Evolutionary conservation across 1,140 invertebrate genomes (phyloP).

Genomic region (Bombyx mandarina): DNA sequence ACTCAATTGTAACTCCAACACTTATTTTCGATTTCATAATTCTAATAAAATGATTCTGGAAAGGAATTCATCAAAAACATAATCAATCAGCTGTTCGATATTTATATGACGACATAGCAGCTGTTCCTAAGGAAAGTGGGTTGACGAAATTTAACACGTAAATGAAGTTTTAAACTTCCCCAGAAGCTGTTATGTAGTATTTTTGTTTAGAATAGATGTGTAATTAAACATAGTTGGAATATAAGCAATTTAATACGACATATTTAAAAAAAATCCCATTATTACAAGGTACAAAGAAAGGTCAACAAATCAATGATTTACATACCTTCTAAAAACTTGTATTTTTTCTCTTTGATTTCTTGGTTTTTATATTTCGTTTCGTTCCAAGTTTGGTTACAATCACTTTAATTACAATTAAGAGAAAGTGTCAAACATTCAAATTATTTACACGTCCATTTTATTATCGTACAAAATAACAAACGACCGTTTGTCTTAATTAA

Average conservation of each 20-base stretch:
- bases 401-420: conserved; percentile 21
- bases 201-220: too few species aligned
- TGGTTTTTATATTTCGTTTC: conserved; percentile 4
- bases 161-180: background rate
- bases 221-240: too few species aligned
- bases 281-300: conserved; percentile 36
- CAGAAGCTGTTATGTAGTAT: background rate
- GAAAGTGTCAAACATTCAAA: conserved; percentile 19
- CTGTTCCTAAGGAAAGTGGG: conserved; percentile 61
- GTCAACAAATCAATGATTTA: conserved; percentile 20
- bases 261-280: conserved; percentile 5
- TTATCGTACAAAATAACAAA: conserved; percentile 17
- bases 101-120: conserved; percentile 56
- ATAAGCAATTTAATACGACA: conserved; percentile 3
- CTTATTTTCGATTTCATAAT: too few species aligned
- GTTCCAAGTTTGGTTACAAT: conserved; percentile 4
- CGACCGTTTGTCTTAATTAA: too few species aligned
- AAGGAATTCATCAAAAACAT: background rate
- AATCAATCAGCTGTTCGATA: conserved; percentile 36
- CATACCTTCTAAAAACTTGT: conserved; percentile 15
- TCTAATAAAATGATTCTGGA: too few species aligned
- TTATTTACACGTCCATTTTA: conserved; percentile 19
- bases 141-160: conserved; percentile 21
- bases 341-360: background rate
- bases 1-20: background rate